Conservation (phyloP, 2,888 invertebrate species). For the Acleris emargana region DNA sequence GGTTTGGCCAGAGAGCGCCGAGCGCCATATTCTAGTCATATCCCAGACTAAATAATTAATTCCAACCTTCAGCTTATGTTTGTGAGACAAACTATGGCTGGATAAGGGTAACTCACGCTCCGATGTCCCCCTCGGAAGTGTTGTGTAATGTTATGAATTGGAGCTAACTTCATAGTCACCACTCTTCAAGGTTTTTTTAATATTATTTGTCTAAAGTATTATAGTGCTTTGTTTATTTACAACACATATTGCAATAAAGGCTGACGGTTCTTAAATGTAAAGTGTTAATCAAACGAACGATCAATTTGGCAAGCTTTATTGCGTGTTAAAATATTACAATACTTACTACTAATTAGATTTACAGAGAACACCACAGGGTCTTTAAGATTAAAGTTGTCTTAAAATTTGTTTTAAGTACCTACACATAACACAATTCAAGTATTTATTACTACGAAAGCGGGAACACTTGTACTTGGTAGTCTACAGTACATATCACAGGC, state of each 20-base stretch:
- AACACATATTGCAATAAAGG: too few relatives aligned
- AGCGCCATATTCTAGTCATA: conserved; percentile 4
- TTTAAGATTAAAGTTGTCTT: background rate
- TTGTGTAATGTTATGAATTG: too few relatives aligned
- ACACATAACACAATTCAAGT: too few relatives aligned
- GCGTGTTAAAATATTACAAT: conserved; percentile 36
- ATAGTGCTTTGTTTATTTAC: too few relatives aligned
- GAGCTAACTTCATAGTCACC: too few relatives aligned
- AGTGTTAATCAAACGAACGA: conserved; percentile 32
- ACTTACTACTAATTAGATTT: conserved; percentile 29
- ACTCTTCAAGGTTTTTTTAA: too few relatives aligned
- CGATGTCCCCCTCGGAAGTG: too few relatives aligned
- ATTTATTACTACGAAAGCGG: too few relatives aligned
- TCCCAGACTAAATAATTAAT: conserved; percentile 13
- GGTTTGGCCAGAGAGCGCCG: background rate
- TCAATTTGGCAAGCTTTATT: conserved; percentile 42
- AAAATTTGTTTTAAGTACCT: too few relatives aligned
- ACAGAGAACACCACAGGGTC: background rate
- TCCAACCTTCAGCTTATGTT: background rate
- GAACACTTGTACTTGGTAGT: background rate
- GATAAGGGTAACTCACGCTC: background rate
- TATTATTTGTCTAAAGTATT: too few relatives aligned
- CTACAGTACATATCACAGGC: conserved; percentile 51
- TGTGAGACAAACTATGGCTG: background rate
- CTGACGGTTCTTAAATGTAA: too few relatives aligned